A percentile compares a stretch with the other conserved stretches of the same genome.
Conservation (phyloP, 2,888 invertebrate species). For the Pollenia angustigena region DNA sequence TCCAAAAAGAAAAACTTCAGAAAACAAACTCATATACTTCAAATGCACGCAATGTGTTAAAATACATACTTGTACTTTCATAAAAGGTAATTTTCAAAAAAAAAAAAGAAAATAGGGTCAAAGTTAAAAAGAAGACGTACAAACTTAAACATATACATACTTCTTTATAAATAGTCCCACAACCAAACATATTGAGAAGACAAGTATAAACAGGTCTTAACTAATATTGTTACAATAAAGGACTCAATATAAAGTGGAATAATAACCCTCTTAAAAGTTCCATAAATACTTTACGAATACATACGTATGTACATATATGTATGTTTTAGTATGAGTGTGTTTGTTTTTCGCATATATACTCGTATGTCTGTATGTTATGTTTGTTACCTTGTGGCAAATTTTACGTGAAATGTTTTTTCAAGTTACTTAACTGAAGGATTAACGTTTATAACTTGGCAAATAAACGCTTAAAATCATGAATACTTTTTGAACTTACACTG, state of each 20-base stretch:
- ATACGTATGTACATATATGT: not conserved
- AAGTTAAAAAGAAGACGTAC: constrained; percentile 76
- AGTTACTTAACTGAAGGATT: constrained; percentile 73
- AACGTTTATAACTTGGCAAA: constrained; percentile 58
- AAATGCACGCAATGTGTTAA: constrained; percentile 35
- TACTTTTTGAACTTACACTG: constrained; percentile 6
- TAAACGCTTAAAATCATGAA: not conserved
- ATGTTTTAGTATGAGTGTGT: constrained; percentile 12
- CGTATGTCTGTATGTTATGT: constrained; percentile 38
- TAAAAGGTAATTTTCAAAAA: constrained; percentile 64
- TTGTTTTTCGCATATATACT: not conserved
- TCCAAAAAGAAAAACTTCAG: constrained; percentile 30
- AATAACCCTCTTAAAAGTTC: constrained; percentile 73
- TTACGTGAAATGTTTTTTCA: constrained; percentile 72
- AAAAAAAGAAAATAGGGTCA: constrained; percentile 68
- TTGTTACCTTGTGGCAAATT: constrained; percentile 73
- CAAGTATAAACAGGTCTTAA: constrained; percentile 37
- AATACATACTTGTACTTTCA: constrained; percentile 7
- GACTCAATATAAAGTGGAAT: constrained; percentile 63
- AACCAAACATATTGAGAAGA: not conserved
- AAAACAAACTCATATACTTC: not conserved
- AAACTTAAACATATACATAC: not conserved
- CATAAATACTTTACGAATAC: constrained; percentile 65
- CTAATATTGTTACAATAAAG: constrained; percentile 63
- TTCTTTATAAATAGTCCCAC: not conserved